Evolutionary conservation across 2,888 invertebrate genomes (phyloP).

Genomic region (Tethea ocularis): DNA sequence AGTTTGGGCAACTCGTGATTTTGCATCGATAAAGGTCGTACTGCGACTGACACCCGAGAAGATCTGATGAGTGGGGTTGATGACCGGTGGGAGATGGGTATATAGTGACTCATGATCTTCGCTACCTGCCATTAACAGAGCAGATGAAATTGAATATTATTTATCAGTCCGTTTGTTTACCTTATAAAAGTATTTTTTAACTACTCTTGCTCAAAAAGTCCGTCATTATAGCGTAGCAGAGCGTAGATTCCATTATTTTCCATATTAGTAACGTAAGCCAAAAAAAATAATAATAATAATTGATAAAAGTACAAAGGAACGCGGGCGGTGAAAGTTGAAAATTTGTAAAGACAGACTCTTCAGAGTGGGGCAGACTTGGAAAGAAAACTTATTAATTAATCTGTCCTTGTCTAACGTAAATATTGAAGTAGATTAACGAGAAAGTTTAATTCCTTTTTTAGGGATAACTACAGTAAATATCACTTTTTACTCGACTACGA

Average conservation of each 20-base stretch:
- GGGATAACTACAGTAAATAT: too few relatives aligned
- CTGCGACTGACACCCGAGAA: constrained; percentile 37
- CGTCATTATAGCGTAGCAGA: too few relatives aligned
- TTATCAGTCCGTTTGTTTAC: not conserved
- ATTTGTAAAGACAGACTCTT: not conserved
- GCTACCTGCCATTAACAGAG: not conserved
- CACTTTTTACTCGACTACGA: too few relatives aligned
- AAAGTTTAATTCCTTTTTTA: not conserved
- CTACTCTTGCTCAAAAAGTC: too few relatives aligned
- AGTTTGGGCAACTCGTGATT: constrained; percentile 34
- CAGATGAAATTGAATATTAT: not conserved
- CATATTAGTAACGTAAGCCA: too few relatives aligned
- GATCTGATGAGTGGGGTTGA: constrained; percentile 15
- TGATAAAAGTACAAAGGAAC: not conserved
- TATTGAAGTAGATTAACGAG: not conserved
- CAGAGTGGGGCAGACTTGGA: not conserved
- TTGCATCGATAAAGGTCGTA: constrained; percentile 28
- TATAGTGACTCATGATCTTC: not conserved
- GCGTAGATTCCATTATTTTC: too few relatives aligned
- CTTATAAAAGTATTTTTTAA: not conserved
- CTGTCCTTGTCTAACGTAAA: not conserved
- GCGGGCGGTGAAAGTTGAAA: not conserved
- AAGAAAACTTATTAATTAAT: constrained; percentile 8
- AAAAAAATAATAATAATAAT: too few relatives aligned
- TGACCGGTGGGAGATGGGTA: constrained; percentile 12